phyloP scores from a whole-genome alignment of 1,140 invertebrate genomes.

The Philopotamus ludificatus region DNA sequence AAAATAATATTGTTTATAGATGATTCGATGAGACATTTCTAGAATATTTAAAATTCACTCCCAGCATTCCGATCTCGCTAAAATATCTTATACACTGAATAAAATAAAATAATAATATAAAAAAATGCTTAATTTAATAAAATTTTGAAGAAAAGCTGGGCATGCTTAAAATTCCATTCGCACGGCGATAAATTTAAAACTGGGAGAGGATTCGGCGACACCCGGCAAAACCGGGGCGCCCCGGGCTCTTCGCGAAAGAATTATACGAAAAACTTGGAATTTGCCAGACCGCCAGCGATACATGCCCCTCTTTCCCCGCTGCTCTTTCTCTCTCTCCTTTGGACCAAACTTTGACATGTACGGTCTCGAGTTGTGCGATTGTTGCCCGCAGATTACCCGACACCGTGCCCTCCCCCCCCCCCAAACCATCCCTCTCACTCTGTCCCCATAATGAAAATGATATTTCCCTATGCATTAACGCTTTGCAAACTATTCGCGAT shows the following conservation, averaged over 20 bases:
- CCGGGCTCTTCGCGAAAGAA: constrained; percentile 36
- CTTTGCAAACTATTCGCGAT: no score
- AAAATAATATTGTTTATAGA: no score
- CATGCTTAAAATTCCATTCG: constrained; percentile 5
- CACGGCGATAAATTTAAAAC: constrained; percentile 15
- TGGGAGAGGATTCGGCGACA: constrained; percentile 11
- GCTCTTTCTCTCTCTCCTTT: no score
- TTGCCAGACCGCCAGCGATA: constrained; percentile 30
- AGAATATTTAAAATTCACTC: no score
- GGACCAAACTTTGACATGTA: constrained; percentile 17
- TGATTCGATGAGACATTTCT: no score
- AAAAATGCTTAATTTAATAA: constrained; percentile 19
- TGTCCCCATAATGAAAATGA: constrained; percentile 5
- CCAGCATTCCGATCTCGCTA: no score
- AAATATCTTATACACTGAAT: no score
- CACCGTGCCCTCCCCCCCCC: no score
- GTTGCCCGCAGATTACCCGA: not conserved
- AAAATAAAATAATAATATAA: no score
- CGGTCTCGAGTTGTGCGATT: not conserved
- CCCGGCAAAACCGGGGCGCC: constrained; percentile 14
- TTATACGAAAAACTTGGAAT: constrained; percentile 36
- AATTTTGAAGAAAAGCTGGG: constrained; percentile 10
- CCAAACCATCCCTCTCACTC: no score
- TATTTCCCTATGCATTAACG: not conserved
- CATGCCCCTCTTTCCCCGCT: constrained; percentile 20